A percentile compares a stretch with the other conserved stretches of the same genome.
Conservation (phyloP, 1,140 invertebrate species). For the Acromyrmex echinatior region DNA sequence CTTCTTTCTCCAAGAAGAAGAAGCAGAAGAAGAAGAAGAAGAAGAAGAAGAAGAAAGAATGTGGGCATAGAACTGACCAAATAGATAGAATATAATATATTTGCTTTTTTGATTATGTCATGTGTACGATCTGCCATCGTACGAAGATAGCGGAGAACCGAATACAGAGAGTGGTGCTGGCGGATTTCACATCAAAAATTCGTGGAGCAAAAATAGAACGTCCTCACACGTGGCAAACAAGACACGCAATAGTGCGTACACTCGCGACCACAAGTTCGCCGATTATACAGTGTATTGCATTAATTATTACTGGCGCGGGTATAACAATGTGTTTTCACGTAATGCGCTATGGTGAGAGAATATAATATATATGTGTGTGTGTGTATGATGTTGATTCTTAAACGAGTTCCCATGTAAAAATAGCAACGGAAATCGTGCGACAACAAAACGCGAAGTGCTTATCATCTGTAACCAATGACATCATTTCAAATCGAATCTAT, state of each 20-base stretch:
- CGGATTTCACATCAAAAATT: background rate
- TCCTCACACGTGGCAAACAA: background rate
- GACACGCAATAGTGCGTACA: background rate
- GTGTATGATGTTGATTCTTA: background rate
- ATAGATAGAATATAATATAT: background rate
- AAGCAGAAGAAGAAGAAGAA: background rate
- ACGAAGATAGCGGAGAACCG: background rate
- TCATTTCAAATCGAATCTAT: background rate
- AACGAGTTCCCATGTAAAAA: slow-evolving; percentile 1
- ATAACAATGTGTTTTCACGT: background rate
- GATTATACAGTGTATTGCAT: background rate
- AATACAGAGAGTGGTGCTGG: too few species aligned
- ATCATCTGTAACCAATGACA: background rate
- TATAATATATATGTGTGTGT: background rate
- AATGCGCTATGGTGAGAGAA: background rate
- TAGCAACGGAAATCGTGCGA: background rate
- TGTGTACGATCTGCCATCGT: too few species aligned
- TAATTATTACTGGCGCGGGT: background rate
- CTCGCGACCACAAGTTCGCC: background rate
- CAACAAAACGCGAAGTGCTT: background rate
- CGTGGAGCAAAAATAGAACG: background rate
- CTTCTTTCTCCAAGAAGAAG: background rate
- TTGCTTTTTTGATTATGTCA: too few species aligned
- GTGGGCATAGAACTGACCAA: too few species aligned
- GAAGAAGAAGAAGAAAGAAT: too few species aligned